These are phyloP conservation scores for Temnothorax curvispinosus DNA, from an alignment of 1,140 invertebrate species.

Conservation along the genomic window DNA sequence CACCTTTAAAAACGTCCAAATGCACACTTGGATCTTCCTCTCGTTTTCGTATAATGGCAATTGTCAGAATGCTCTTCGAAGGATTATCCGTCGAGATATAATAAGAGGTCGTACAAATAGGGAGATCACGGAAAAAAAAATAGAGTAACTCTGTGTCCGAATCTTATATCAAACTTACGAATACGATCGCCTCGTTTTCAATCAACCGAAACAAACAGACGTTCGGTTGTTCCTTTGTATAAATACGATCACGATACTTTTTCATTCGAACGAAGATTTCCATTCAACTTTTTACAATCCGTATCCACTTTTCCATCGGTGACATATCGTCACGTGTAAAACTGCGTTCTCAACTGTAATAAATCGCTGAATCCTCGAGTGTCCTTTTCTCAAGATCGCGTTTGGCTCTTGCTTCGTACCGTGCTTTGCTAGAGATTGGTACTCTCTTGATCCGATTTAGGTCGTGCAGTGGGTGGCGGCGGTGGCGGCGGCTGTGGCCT, in stretches of 20 bases:
- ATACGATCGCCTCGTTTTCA: conserved; percentile 5
- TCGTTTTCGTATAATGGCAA: conserved; percentile 23
- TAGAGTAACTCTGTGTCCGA: conserved; percentile 40
- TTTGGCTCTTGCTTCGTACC: conserved; percentile 38
- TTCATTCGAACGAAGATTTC: not conserved
- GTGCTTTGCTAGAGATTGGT: conserved; percentile 81
- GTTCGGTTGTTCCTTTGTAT: not conserved
- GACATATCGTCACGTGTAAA: conserved; percentile 56
- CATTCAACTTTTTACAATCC: conserved; percentile 2
- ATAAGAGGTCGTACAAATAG: conserved; percentile 43
- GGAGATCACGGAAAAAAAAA: conserved; percentile 55
- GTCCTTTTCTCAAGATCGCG: conserved; percentile 18
- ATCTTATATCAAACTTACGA: conserved; percentile 57
- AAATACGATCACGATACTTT: not conserved
- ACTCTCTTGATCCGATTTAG: conserved; percentile 84
- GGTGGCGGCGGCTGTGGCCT: conserved; percentile 85
- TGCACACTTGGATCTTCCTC: not conserved
- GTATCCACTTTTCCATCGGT: not conserved
- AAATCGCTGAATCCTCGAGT: conserved; percentile 45
- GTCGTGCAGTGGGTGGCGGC: conserved; percentile 79
- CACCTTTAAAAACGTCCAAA: conserved; percentile 33
- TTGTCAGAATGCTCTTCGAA: conserved; percentile 19
- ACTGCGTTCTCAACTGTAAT: conserved; percentile 7
- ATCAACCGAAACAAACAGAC: not conserved
- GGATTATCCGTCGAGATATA: conserved; percentile 29